Evolutionary conservation across 1,140 invertebrate genomes (phyloP).

Genomic region (Orius insidiosus): DNA sequence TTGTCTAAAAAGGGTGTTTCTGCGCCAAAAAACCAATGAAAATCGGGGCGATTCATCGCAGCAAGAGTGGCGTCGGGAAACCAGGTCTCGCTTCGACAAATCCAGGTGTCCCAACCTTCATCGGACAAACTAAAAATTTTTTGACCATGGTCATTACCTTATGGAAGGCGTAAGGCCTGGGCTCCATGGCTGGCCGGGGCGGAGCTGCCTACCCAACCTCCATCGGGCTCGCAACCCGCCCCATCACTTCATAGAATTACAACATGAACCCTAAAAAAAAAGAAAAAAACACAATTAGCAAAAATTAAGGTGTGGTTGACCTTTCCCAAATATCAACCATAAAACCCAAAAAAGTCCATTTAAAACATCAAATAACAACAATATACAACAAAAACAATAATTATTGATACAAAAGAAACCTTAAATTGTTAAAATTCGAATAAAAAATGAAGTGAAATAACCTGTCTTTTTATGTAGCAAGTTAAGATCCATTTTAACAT

Average conservation of each 20-base stretch:
- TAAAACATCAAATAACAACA: background rate
- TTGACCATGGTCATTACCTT: slow-evolving; percentile 28
- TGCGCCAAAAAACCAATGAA: no score
- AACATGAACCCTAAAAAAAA: slow-evolving; percentile 14
- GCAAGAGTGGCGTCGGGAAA: no score
- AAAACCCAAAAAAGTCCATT: background rate
- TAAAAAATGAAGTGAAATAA: slow-evolving; percentile 8
- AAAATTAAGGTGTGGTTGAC: background rate
- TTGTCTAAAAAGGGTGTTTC: no score
- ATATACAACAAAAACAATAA: background rate
- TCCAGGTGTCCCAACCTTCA: no score
- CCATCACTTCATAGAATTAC: slow-evolving; percentile 27
- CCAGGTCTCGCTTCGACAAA: no score
- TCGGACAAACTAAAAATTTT: no score
- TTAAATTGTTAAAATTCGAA: background rate
- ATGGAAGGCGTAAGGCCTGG: slow-evolving; percentile 45
- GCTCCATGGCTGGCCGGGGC: slow-evolving; percentile 27
- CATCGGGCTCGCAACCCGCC: slow-evolving; percentile 48
- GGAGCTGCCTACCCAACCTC: slow-evolving; percentile 39
- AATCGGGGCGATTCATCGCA: no score
- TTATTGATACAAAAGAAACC: slow-evolving; percentile 1
- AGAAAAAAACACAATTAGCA: slow-evolving; percentile 4
- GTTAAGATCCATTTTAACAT: background rate
- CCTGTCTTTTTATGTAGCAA: slow-evolving; percentile 3
- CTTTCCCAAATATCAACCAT: background rate